These are phyloP conservation scores for Apamea monoglypha DNA, from an alignment of 2,888 invertebrate genomes.

Conservation along the genomic window DNA sequence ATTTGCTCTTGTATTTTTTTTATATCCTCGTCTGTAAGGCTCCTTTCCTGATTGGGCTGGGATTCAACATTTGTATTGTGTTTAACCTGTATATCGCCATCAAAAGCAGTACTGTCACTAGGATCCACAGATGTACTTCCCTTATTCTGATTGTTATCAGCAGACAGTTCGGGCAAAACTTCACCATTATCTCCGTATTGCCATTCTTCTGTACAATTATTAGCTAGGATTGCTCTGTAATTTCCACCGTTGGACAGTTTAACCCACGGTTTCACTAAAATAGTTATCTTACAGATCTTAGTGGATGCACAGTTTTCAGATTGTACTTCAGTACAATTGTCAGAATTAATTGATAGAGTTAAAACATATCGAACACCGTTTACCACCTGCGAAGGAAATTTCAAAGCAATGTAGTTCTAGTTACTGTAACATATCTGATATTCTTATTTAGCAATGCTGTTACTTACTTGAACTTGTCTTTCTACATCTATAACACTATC, in stretches of 20 bases:
- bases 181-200: conserved; percentile 85
- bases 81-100: conserved; percentile 80
- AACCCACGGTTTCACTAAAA: conserved; percentile 92
- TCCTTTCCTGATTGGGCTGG: conserved; percentile 73
- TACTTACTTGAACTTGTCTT: conserved; percentile 89
- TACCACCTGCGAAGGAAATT: conserved; percentile 86
- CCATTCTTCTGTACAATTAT: conserved; percentile 92
- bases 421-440: background rate
- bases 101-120: conserved; percentile 67
- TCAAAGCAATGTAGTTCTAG: conserved; percentile 23
- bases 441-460: background rate
- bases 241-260: conserved; percentile 89
- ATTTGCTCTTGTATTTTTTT: conserved; percentile 85
- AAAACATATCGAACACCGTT: conserved; percentile 91
- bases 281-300: conserved; percentile 90
- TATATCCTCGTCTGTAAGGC: conserved; percentile 79
- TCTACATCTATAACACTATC: conserved; percentile 87
- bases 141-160: conserved; percentile 68
- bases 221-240: conserved; percentile 90
- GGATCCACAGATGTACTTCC: conserved; percentile 65
- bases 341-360: conserved; percentile 86
- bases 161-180: conserved; percentile 67
- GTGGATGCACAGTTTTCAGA: conserved; percentile 75
- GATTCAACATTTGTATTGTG: conserved; percentile 78
- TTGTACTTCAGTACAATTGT: conserved; percentile 81